Evolutionary conservation across 2,113 vertebrate genomes (phyloP), one percentile per base, ranked within the genome.

Genomic region (Uropsilus gracilis): DNA sequence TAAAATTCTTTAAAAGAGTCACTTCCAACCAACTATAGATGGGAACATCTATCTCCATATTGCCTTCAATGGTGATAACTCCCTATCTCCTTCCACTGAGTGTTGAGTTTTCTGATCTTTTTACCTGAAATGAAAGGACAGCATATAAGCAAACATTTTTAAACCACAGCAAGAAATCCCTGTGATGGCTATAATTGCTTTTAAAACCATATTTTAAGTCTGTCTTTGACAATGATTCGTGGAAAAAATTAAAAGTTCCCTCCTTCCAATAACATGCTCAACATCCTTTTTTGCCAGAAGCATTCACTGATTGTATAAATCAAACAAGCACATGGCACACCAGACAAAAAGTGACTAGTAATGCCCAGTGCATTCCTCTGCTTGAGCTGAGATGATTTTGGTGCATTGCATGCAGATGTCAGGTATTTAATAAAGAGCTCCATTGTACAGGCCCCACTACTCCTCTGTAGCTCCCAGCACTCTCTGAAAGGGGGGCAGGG

Each of bases 381-480:
- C 95, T 96, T 96, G 69, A 96, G 98, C 97, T 98, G 97, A 97
- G 98, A 98, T 95, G 98, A 98, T 98, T 96, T 95, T 87, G 98
- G 98, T 97, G 98, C 98, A 98, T 98, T 98, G 98, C 98, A 98
- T 97, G 98, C 99, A 99, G 98, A 99, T 99, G 99, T 99, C 98
- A 99, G 98, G 98, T 98, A 99, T 98, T 98, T 98, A 98, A 99
- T 99, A 99, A 99, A 99, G 98, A 98, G 98, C 97, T 98, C 98
- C 98, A 98, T 99, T 99, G 99, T 99, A 98, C 96, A 98, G 97
- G 98, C 97, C 97, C 98, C 96, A 95, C 91, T 90, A 96, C 97
- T 98, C 96, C 97, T 98, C 97, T 97, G 96, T 97, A 1, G 97
- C 98, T 98, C 98, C 98, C 96, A 98, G 98, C 97, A 96, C 97